A percentile compares a stretch with the other conserved stretches of the same genome.
These are phyloP conservation scores for Brachyistius frenatus DNA, from an alignment of 2,113 vertebrate species.

Conservation along the genomic window DNA sequence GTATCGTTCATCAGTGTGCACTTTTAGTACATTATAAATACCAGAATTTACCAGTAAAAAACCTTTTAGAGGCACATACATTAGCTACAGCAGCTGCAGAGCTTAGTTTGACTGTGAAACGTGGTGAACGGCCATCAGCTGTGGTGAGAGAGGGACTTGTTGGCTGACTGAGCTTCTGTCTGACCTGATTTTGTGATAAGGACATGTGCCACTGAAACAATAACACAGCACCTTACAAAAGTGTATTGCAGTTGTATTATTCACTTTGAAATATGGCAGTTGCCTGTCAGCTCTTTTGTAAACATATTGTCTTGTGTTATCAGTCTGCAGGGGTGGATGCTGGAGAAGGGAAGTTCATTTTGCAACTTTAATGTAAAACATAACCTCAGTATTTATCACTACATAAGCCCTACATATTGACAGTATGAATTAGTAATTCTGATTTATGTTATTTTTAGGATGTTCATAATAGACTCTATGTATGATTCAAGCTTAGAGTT, in stretches of 20 bases:
- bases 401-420: background rate
- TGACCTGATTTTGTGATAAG: constrained; percentile 50
- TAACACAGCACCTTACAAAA: constrained; percentile 24
- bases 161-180: constrained; percentile 37
- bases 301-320: constrained; percentile 24
- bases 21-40: background rate
- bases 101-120: constrained; percentile 15
- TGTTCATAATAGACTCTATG: background rate
- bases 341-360: constrained; percentile 1
- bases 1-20: background rate
- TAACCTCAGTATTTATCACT: constrained; percentile 17
- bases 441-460: background rate
- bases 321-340: background rate
- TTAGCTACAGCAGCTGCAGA: background rate
- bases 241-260: constrained; percentile 43
- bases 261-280: constrained; percentile 32
- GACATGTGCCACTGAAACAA: constrained; percentile 22
- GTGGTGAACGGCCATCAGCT: background rate
- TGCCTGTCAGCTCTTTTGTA: constrained; percentile 35
- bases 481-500: no score
- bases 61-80: constrained; percentile 10
- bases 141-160: constrained; percentile 23
- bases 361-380: constrained; percentile 4
- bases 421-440: background rate
- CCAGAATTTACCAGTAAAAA: constrained; percentile 10